phyloP scores from a whole-genome alignment of 2,797 vertebrate species.

The Ctenochaetus hawaiiensis region DNA sequence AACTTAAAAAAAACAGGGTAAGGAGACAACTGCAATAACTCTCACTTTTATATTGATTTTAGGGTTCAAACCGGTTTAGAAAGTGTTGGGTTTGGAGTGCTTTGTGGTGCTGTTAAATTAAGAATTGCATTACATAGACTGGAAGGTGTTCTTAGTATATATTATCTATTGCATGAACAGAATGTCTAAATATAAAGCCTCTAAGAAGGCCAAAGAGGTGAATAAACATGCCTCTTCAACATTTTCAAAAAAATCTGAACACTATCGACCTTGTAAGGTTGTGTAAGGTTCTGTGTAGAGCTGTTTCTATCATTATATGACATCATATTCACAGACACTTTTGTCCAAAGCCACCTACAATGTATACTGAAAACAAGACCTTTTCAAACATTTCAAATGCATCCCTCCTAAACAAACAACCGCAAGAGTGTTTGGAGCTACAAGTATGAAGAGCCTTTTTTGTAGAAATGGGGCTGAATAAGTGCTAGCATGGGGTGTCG shows the following conservation, averaged over 20 bases:
- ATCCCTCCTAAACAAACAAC: neutral
- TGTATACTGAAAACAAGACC: neutral
- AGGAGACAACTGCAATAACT: neutral
- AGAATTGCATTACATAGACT: neutral
- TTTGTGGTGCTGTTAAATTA: neutral
- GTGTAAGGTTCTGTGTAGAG: neutral
- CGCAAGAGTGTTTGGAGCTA: neutral
- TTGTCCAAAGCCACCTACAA: neutral
- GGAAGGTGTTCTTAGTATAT: neutral
- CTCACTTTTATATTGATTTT: neutral
- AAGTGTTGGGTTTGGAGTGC: neutral
- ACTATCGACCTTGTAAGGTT: neutral
- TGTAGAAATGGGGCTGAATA: neutral
- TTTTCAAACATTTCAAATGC: no score
- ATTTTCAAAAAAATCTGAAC: neutral
- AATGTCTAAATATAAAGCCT: neutral
- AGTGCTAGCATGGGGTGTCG: neutral
- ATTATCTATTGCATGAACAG: neutral
- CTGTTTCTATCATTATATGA: neutral
- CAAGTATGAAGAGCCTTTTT: neutral
- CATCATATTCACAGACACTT: neutral
- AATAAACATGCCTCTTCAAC: neutral
- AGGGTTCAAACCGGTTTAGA: neutral
- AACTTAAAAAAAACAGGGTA: conserved; percentile 12
- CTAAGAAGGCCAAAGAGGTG: neutral